phyloP scores from a whole-genome alignment of 2,797 vertebrate genomes.

The Falco naumanni region DNA sequence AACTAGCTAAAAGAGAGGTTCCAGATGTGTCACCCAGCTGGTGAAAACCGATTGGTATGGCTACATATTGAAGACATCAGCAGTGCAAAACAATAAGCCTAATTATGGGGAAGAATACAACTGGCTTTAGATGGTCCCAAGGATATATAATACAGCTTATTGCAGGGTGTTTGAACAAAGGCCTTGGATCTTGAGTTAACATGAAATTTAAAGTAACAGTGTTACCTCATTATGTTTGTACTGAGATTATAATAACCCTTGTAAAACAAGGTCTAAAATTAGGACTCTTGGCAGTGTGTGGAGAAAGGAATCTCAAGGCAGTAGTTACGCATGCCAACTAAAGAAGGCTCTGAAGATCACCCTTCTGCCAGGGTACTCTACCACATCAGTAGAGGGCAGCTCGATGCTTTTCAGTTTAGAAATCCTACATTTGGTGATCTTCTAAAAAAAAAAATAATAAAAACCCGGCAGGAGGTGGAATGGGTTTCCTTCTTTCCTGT shows the following conservation, averaged over 20 bases:
- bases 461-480: not conserved
- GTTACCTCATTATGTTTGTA: not conserved
- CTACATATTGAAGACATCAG: constrained; percentile 15
- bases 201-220: not conserved
- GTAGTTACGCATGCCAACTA: accelerated
- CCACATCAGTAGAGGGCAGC: not conserved
- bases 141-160: not conserved
- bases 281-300: not conserved
- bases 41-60: not conserved
- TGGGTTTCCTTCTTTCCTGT: not conserved
- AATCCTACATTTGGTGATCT: not conserved
- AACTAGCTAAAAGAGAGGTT: not conserved
- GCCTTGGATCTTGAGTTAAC: not conserved
- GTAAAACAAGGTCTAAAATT: not conserved
- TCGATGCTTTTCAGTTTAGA: not conserved
- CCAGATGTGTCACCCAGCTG: constrained; percentile 1
- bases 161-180: not conserved
- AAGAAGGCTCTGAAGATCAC: not conserved
- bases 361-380: not conserved
- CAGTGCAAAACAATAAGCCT: not conserved
- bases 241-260: not conserved
- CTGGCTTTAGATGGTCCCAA: not conserved
- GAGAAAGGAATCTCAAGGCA: not conserved
- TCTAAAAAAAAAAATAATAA: not conserved
- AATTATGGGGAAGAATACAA: not conserved